phyloP scores from a whole-genome alignment of 2,797 vertebrate genomes.

The Phalloptychus januarius region DNA sequence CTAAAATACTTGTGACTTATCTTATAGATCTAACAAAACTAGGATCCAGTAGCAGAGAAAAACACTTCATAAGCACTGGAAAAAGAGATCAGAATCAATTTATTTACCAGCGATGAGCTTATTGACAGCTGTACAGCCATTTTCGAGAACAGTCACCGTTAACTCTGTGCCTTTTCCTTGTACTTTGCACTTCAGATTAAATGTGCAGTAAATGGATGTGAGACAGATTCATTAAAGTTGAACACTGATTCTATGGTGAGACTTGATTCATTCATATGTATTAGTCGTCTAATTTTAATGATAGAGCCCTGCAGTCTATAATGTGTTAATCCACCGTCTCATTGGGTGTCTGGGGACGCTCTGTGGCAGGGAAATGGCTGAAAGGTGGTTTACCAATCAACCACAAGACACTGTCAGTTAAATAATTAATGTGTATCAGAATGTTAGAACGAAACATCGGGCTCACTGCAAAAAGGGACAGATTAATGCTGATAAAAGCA shows the following conservation, averaged over 20 bases:
- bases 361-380: constrained; percentile 82
- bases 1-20: background rate
- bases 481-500: background rate
- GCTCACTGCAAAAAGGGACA: constrained; percentile 74
- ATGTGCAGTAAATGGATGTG: background rate
- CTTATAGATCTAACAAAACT: background rate
- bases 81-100: background rate
- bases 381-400: constrained; percentile 79
- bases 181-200: background rate
- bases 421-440: constrained; percentile 95
- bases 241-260: background rate
- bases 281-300: background rate
- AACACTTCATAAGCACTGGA: background rate
- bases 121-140: background rate
- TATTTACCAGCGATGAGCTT: background rate
- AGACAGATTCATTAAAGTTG: background rate
- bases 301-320: background rate
- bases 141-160: background rate
- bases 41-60: background rate
- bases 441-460: constrained; percentile 89
- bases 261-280: background rate
- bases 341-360: constrained; percentile 50
- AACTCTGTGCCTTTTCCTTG: background rate
- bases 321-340: background rate
- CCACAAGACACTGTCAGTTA: constrained; percentile 94